These are phyloP conservation scores for Anser brachyrhynchus DNA, from an alignment of 2,113 vertebrate species.

Conservation along the genomic window DNA sequence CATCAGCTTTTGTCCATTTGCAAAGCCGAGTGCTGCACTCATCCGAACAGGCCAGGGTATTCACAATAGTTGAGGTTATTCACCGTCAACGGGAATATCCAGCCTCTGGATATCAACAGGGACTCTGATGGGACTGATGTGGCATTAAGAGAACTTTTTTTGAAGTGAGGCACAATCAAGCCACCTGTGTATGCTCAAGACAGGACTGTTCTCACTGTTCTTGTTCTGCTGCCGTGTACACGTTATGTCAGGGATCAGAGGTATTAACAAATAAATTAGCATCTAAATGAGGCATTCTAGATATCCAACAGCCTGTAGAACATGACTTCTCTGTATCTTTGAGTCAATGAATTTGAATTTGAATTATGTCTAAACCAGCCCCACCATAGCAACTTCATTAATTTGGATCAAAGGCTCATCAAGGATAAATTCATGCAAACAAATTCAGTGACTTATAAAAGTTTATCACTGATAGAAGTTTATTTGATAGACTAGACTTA, in stretches of 20 bases:
- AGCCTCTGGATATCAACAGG: neutral
- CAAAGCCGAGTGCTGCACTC: neutral
- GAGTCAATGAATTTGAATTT: neutral
- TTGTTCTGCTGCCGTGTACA: fast-evolving
- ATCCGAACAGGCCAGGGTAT: too few species aligned
- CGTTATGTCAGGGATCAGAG: neutral
- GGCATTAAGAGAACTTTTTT: neutral
- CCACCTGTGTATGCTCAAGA: neutral
- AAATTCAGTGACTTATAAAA: neutral
- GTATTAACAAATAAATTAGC: neutral
- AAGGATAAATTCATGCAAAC: neutral
- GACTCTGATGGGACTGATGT: neutral
- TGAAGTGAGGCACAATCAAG: neutral
- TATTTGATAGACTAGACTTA: neutral
- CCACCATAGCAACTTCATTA: neutral
- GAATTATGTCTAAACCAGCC: neutral
- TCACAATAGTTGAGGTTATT: neutral
- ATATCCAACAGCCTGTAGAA: neutral
- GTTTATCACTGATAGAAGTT: neutral
- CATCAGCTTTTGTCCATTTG: neutral
- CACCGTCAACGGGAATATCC: neutral
- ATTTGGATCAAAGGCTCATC: neutral
- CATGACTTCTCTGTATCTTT: neutral
- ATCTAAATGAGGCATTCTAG: neutral
- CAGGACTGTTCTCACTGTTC: fast-evolving